phyloP scores from a whole-genome alignment of 2,797 vertebrate genomes.

The Leucoraja ocellata region DNA sequence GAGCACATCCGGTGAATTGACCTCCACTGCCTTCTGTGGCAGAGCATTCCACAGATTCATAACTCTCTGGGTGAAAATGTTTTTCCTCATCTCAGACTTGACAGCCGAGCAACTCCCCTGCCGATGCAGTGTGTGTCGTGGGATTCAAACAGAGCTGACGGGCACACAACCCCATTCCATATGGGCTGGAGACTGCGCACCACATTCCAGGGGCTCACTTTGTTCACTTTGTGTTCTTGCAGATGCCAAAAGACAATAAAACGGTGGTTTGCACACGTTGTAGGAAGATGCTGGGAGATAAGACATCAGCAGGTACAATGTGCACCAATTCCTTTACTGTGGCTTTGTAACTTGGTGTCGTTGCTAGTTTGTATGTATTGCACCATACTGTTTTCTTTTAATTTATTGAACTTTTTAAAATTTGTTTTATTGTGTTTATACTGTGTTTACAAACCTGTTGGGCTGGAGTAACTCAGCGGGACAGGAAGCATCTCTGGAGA shows the following conservation, averaged over 20 bases:
- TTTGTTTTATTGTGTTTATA: not conserved
- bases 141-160: not conserved
- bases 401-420: too few relatives aligned
- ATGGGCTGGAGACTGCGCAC: not conserved
- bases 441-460: too few relatives aligned
- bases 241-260: slow-evolving; percentile 70
- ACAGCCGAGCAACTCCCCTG: not conserved
- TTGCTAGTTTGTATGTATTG: not conserved
- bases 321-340: slow-evolving; percentile 40
- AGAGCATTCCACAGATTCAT: too few relatives aligned
- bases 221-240: slow-evolving; percentile 47
- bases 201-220: slow-evolving; percentile 44
- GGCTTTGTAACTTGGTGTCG: not conserved
- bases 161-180: too few relatives aligned
- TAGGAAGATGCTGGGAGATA: slow-evolving; percentile 72
- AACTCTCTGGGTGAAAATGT: too few relatives aligned
- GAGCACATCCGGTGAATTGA: too few relatives aligned
- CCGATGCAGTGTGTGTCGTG: not conserved
- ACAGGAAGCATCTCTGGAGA: too few relatives aligned
- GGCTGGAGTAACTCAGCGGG: too few relatives aligned
- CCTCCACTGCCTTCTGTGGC: too few relatives aligned
- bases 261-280: slow-evolving; percentile 78
- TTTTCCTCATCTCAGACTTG: not conserved
- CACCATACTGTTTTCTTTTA: not conserved
- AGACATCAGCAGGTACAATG: slow-evolving; percentile 71